A percentile compares a stretch with the other conserved stretches of the same genome.
Evolutionary conservation across 1,140 invertebrate species (phyloP).

Genomic region (Halyomorpha halys): DNA sequence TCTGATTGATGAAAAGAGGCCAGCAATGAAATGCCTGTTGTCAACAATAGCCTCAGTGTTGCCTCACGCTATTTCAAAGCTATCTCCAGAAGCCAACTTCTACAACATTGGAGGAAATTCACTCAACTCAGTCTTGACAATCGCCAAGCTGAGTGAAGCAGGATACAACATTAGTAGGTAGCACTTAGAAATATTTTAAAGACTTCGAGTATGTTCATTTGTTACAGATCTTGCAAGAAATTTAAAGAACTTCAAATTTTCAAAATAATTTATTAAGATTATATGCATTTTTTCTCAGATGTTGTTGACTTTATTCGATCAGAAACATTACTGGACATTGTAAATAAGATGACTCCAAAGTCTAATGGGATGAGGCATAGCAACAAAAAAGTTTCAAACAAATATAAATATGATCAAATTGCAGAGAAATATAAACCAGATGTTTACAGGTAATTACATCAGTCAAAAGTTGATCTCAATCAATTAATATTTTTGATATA

Average conservation of each 20-base stretch:
- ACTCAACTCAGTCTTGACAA: slow-evolving; percentile 70
- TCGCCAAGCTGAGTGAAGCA: slow-evolving; percentile 62
- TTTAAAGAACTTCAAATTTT: too few species aligned
- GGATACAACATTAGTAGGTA: slow-evolving; percentile 61
- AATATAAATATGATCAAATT: slow-evolving; percentile 41
- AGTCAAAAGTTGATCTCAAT: background rate
- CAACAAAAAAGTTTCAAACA: slow-evolving; percentile 30
- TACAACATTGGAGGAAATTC: slow-evolving; percentile 79
- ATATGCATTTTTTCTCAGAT: slow-evolving; percentile 36
- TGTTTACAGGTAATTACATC: slow-evolving; percentile 41
- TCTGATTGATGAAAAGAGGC: slow-evolving; percentile 45
- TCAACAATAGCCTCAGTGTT: slow-evolving; percentile 59
- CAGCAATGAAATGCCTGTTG: slow-evolving; percentile 56
- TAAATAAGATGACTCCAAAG: slow-evolving; percentile 34
- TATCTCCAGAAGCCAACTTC: slow-evolving; percentile 56
- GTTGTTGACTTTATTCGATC: slow-evolving; percentile 71
- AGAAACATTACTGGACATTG: slow-evolving; percentile 52
- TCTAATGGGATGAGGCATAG: slow-evolving; percentile 20
- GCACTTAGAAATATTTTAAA: background rate
- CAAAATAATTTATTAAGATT: background rate
- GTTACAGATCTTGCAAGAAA: too few species aligned
- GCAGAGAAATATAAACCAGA: slow-evolving; percentile 50
- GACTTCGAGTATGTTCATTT: too few species aligned
- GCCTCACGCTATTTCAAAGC: slow-evolving; percentile 44
- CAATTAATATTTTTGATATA: background rate